phyloP scores from a whole-genome alignment of 2,888 invertebrate species.

The Gerosis bhagava region DNA sequence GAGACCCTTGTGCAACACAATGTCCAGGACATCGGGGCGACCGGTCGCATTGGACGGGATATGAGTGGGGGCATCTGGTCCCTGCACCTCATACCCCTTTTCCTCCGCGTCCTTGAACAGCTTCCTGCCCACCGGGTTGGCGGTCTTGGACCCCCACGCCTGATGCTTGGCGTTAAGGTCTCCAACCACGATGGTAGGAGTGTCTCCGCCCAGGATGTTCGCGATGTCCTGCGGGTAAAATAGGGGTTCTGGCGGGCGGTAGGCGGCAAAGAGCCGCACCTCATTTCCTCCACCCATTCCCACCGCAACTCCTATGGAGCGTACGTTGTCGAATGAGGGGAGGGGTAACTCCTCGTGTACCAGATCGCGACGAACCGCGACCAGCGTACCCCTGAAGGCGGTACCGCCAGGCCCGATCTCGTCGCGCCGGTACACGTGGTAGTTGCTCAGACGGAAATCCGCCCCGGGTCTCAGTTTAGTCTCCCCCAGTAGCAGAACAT shows the following conservation, averaged over 20 bases:
- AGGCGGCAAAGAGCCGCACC: neutral
- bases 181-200: neutral
- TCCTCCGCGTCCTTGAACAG: neutral
- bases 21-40: slow-evolving; percentile 1
- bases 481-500: neutral
- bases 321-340: neutral
- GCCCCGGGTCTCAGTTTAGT: neutral
- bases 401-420: neutral
- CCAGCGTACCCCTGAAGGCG: neutral
- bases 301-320: neutral
- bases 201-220: neutral
- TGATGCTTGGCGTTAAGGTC: neutral
- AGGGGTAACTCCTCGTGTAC: neutral
- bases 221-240: neutral
- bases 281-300: neutral
- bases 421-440: neutral
- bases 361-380: neutral
- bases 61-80: neutral
- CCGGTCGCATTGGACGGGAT: neutral
- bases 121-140: neutral
- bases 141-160: slow-evolving; percentile 1
- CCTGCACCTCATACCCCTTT: neutral
- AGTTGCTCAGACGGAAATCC: neutral
- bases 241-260: neutral
- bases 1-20: neutral